A percentile compares a stretch with the other conserved stretches of the same genome.
These are phyloP conservation scores for Tipula unca DNA, from an alignment of 2,888 invertebrate species.

Conservation along the genomic window DNA sequence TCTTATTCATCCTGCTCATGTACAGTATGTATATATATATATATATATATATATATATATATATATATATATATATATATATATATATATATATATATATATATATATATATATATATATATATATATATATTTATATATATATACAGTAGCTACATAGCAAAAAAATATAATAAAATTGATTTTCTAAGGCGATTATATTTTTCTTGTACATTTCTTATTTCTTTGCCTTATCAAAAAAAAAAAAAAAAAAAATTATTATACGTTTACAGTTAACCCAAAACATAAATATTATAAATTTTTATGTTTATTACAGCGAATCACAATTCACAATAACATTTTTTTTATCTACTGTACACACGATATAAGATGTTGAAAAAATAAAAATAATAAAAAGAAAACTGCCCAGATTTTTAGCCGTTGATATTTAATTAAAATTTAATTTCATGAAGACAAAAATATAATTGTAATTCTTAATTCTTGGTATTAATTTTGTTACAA, in stretches of 20 bases:
- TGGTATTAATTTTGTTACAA: neutral
- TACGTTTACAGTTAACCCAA: slow-evolving; percentile 8
- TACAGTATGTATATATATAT: neutral
- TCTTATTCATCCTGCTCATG: neutral
- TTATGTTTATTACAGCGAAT: slow-evolving; percentile 1
- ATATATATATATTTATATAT: slow-evolving; percentile 28
- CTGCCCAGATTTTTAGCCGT: slow-evolving; percentile 18
- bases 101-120: neutral
- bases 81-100: neutral
- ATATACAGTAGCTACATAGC: slow-evolving; percentile 25
- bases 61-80: neutral
- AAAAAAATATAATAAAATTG: slow-evolving; percentile 17
- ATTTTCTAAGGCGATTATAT: slow-evolving; percentile 20
- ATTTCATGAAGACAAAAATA: slow-evolving; percentile 16
- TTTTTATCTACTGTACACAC: neutral
- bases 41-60: too few relatives aligned
- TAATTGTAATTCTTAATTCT: slow-evolving; percentile 17
- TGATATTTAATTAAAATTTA: slow-evolving; percentile 19
- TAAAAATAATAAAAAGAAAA: neutral
- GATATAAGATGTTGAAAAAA: neutral
- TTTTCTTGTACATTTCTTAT: slow-evolving; percentile 9
- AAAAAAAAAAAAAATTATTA: neutral
- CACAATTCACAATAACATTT: neutral
- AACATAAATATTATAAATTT: slow-evolving; percentile 15
- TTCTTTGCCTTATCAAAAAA: neutral